phyloP scores from a whole-genome alignment of 2,888 invertebrate genomes.

The Drosophila pseudotalamancana region DNA sequence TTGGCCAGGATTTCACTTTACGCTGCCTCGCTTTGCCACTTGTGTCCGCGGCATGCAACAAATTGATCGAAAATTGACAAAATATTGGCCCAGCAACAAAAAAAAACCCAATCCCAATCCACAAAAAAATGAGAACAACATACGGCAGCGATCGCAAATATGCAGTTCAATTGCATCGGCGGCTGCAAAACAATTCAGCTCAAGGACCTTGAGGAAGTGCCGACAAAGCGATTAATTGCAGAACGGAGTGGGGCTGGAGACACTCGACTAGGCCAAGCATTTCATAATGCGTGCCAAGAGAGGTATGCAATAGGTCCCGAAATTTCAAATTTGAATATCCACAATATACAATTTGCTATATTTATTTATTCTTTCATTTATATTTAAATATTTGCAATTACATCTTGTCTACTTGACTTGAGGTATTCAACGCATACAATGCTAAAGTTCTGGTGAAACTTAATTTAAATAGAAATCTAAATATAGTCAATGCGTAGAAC shows the following conservation, averaged over 20 bases:
- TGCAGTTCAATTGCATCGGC: slow-evolving; percentile 77
- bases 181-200: slow-evolving; percentile 69
- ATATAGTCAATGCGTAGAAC: too few relatives aligned
- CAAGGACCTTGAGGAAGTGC: slow-evolving; percentile 76
- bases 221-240: slow-evolving; percentile 62
- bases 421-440: too few relatives aligned
- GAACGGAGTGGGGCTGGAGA: slow-evolving; percentile 15
- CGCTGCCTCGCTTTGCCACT: slow-evolving; percentile 38
- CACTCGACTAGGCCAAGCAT: slow-evolving; percentile 10
- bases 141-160: slow-evolving; percentile 49
- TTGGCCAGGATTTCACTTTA: slow-evolving; percentile 65
- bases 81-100: slow-evolving; percentile 50
- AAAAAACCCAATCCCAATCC: background rate
- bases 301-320: background rate
- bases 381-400: too few relatives aligned
- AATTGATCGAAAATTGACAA: slow-evolving; percentile 78
- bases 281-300: background rate
- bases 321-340: background rate
- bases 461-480: too few relatives aligned
- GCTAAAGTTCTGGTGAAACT: too few relatives aligned
- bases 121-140: slow-evolving; percentile 32
- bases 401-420: too few relatives aligned
- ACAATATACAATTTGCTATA: background rate
- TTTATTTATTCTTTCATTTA: too few relatives aligned
- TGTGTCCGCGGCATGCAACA: slow-evolving; percentile 69